Evolutionary conservation across 2,113 vertebrate species (phyloP), one percentile per base, ranked within the genome.

Genomic region (Microtus ochrogaster): DNA sequence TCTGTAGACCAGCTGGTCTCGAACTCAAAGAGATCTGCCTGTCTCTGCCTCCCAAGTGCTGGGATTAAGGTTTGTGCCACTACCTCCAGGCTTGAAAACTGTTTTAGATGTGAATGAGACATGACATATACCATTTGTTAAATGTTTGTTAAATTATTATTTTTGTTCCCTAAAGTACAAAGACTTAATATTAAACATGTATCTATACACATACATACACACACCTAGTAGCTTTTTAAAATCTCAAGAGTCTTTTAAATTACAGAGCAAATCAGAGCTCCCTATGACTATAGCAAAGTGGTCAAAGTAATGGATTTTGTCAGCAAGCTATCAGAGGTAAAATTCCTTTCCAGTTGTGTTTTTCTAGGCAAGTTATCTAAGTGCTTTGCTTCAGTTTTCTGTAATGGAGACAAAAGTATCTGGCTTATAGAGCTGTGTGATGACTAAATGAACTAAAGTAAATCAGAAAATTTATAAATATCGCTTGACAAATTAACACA

Each of bases 191-290:
- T 33, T 82, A 65, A 41, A 84, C 14, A 63, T 13, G 16, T 22
- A 82, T 58, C 36, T 58, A 82, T 14, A 61, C 21, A 82, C 22
- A 74, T 86, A 87, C 22, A 86, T 58, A 83, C 44, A 52, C 41
- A 89, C 66, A 89, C 70, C 13, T 36, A 10, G 47, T 94, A n/a
- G 84, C 7, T 76, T 85, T 70, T 91, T 70, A 89, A 91, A 91
- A 92, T 70, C 9, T 14, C 19, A 6, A 2, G 79, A 26, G 7
- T 76, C n/a, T 88, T 78, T 92, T 77, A 91, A 55, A 83, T 90
- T 79, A 89, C 0, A 66, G 14, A 72, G 30, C 88, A 94, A 30
- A 86, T 13, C 3, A 47, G n/a, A 16, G 4, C 12, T 86, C 66
- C 26, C 7, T 90, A n/a, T 65, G 41, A 78, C 66, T 21, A 74